phyloP scores from a whole-genome alignment of 2,888 invertebrate genomes.

The Bhutanitis thaidina region DNA sequence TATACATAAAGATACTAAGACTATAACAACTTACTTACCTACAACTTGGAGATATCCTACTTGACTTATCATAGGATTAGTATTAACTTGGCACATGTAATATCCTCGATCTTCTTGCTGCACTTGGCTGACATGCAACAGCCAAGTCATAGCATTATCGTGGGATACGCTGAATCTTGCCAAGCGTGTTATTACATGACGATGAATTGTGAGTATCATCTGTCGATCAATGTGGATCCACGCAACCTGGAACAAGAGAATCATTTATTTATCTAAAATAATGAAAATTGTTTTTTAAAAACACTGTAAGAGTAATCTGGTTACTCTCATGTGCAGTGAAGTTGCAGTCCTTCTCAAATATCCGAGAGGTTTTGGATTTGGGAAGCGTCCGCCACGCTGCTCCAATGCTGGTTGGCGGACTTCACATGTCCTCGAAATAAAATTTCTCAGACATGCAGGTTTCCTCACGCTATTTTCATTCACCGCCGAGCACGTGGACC shows the following conservation, averaged over 20 bases:
- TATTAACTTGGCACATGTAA: constrained; percentile 94
- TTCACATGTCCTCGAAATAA: no score
- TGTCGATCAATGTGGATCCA: constrained; percentile 97
- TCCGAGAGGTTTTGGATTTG: no score
- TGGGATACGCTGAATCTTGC: constrained; percentile 95
- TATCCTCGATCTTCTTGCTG: constrained; percentile 95
- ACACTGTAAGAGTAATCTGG: no score
- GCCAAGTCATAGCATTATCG: constrained; percentile 95
- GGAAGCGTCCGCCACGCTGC: no score
- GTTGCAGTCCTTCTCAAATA: no score
- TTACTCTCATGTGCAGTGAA: no score
- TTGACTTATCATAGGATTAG: constrained; percentile 97
- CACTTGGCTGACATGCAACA: constrained; percentile 93
- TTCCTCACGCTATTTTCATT: no score
- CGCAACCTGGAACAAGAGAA: constrained; percentile 83
- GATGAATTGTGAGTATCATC: constrained; percentile 95
- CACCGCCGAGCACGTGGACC: no score
- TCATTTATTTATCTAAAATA: neutral
- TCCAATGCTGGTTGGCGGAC: no score
- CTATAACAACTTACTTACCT: constrained; percentile 80
- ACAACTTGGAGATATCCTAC: constrained; percentile 96
- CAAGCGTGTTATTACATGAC: constrained; percentile 93
- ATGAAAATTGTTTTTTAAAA: constrained; percentile 21
- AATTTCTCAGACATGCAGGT: no score
- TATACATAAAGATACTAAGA: no score